These are phyloP conservation scores for Cosmia trapezina DNA, from an alignment of 2,888 invertebrate species.

Conservation along the genomic window DNA sequence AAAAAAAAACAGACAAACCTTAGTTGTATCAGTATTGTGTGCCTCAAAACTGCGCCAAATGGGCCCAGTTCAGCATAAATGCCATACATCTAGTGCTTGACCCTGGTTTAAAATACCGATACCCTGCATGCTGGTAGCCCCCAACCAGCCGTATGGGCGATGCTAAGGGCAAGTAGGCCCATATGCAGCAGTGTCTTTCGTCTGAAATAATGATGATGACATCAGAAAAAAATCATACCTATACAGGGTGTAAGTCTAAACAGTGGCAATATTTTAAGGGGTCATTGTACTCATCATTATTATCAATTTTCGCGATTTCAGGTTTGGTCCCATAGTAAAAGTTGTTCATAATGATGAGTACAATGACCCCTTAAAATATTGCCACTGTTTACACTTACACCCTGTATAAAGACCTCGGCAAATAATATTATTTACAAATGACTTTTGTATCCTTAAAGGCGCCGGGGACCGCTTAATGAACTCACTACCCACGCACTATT, in stretches of 20 bases:
- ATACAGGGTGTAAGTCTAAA: no score
- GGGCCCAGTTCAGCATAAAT: not conserved
- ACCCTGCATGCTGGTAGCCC: not conserved
- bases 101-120: not conserved
- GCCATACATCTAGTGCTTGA: not conserved
- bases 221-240: not conserved
- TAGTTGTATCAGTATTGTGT: not conserved
- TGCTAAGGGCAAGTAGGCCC: not conserved
- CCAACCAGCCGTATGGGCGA: no score
- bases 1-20: not conserved
- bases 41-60: not conserved
- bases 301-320: no score
- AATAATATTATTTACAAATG: not conserved
- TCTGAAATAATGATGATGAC: not conserved
- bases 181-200: not conserved
- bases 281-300: no score
- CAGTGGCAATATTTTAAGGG: no score
- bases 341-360: no score
- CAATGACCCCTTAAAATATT: no score
- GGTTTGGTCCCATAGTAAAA: no score
- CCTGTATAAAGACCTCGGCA: no score
- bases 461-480: not conserved
- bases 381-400: no score
- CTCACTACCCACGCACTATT: conserved; percentile 14
- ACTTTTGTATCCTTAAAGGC: not conserved